phyloP scores from a whole-genome alignment of 2,888 invertebrate species.

The Drepanosiphum platanoidis region DNA sequence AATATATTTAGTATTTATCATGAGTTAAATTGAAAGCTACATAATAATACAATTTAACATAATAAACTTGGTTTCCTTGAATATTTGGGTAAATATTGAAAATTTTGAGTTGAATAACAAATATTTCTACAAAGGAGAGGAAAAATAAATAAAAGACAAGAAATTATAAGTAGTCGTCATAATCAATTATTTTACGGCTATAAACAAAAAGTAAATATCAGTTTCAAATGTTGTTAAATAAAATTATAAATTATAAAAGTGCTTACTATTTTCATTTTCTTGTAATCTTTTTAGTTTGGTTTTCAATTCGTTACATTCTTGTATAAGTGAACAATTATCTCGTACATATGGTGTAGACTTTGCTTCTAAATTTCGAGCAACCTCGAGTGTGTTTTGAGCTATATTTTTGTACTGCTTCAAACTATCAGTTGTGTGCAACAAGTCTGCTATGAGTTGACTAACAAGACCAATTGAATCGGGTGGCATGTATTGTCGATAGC shows the following conservation, averaged over 20 bases:
- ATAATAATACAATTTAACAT: background rate
- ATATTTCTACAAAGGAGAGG: no score
- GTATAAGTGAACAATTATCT: slow-evolving; percentile 55
- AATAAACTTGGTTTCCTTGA: background rate
- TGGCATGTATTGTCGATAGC: slow-evolving; percentile 81
- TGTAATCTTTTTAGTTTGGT: slow-evolving; percentile 23
- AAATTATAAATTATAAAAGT: background rate
- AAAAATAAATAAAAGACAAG: no score
- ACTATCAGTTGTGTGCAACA: slow-evolving; percentile 87
- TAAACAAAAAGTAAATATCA: background rate
- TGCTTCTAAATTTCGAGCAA: slow-evolving; percentile 66
- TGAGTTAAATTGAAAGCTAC: no score
- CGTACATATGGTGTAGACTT: slow-evolving; percentile 52
- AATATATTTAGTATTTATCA: no score
- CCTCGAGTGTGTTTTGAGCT: slow-evolving; percentile 76
- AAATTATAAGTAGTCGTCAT: no score
- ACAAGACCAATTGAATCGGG: slow-evolving; percentile 83
- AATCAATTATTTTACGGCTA: no score
- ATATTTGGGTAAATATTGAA: background rate
- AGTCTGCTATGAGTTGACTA: slow-evolving; percentile 81
- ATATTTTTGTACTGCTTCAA: slow-evolving; percentile 84
- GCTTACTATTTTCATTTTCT: slow-evolving; percentile 41
- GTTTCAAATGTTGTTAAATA: background rate
- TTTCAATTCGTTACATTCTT: slow-evolving; percentile 50
- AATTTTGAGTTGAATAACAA: background rate